Base-by-base conservation (phyloP, 2,888 invertebrate species). In the Platycheirus rosarum region DNA sequence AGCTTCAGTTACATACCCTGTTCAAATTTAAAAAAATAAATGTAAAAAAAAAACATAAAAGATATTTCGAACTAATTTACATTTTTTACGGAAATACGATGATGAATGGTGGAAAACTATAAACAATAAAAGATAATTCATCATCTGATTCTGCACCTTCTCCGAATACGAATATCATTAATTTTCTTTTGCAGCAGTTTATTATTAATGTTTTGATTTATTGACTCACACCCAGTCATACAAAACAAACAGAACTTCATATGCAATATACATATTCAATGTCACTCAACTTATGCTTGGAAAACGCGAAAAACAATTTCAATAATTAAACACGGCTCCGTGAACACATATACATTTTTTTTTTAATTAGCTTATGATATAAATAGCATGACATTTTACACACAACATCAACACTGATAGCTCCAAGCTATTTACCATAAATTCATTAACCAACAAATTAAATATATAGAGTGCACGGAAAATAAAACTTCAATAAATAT, bases 401-500 rank as follows among this genome's bases (percentile, higher is more conserved):
- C 5, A 48, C 48, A 65, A 16, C 9, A 37, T n/a, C 32, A n/a
- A 13, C 49, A 40, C 2, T 1, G 46, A 9, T 32, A 42, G 35
- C 62, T 26, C 4, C 37, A n/a, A 60, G 57, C 49, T 42, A 37
- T 46, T 77, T 57, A 70, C 60, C 77, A 71, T 78, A 77, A 32
- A 77, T 77, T 70, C 37, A 57, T 71, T 48, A 51, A 42, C 51
- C 53, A 51, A 18, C 55, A 20, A 63, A 65, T 76, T 53, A 63
- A 69, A 44, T 16, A 16, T 16, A 16, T 55, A 63, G 55, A 29
- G 16, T 32, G 40, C 32, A 9, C 37, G 40, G 11, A 62, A 57
- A 40, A 62, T 53, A 32, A 68, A 60, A 60, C 11, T 62, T 44
- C 53, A 23, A 60, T 23, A 11, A 73, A 73, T 65, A 42, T 73